phyloP scores from a whole-genome alignment of 2,888 invertebrate species.

The Polydrusus pterygomalis region DNA sequence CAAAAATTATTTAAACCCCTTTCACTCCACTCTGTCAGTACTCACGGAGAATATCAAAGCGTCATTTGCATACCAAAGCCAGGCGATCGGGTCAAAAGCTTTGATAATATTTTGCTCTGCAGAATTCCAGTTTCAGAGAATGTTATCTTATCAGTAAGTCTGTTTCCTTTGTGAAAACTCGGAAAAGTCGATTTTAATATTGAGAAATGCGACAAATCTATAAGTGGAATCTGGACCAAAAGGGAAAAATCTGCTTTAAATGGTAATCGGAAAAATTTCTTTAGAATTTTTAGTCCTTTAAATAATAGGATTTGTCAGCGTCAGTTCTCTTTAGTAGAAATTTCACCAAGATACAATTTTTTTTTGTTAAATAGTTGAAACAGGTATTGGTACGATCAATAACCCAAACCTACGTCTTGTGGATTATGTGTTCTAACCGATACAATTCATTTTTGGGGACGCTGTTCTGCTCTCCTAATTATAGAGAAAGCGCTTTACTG shows the following conservation, averaged over 20 bases:
- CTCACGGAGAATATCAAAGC: slow-evolving; percentile 41
- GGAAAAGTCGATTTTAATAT: slow-evolving; percentile 55
- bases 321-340: background rate
- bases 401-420: no score
- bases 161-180: slow-evolving; percentile 52
- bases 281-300: slow-evolving; percentile 18
- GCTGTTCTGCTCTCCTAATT: no score
- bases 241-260: slow-evolving; percentile 42
- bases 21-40: slow-evolving; percentile 6
- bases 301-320: slow-evolving; percentile 2
- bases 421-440: no score
- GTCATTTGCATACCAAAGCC: slow-evolving; percentile 50
- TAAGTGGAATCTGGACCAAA: slow-evolving; percentile 46
- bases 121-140: slow-evolving; percentile 36
- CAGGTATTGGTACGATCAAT: no score
- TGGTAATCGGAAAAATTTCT: slow-evolving; percentile 41
- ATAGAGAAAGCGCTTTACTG: no score
- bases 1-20: slow-evolving; percentile 20
- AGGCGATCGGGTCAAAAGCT: slow-evolving; percentile 51
- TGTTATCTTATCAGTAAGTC: slow-evolving; percentile 52
- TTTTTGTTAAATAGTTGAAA: no score
- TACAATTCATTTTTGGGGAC: no score
- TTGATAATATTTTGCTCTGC: slow-evolving; percentile 47
- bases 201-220: slow-evolving; percentile 53
- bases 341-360: no score